Base-by-base conservation (phyloP, 2,888 invertebrate species). In the Pammene aurita region DNA sequence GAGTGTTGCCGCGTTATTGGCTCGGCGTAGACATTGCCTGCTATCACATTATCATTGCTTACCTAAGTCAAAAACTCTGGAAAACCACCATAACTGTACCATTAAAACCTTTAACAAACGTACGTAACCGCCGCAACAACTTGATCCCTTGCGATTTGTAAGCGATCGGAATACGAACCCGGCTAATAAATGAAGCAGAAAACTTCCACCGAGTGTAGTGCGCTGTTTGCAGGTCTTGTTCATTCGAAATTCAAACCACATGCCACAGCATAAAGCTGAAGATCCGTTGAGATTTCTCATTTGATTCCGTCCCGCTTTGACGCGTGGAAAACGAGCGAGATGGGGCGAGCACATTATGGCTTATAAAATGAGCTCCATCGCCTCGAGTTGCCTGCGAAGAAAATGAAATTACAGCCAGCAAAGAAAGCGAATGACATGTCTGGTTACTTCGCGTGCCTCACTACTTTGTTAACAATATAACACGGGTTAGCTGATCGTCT, bases 151-250 rank as follows among this genome's bases (percentile, higher is more conserved):
- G 48, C 13, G 18, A 11, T 26, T 13, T 54, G 54, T 34, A 54
- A 35, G 54, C 54, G 7, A 34, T 54, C n/a, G n/a, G 54, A 54
- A 54, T 13, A 54, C 34, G 13, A 34, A n/a, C 34, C n/a, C 54
- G 79, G 84, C 87, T 91, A 89, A 91, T 89, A 91, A 91, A 92
- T 90, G 91, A 90, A 92, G 87, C 89, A 88, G 91, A 90, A 89
- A 91, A 90, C 88, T 91, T 90, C 85, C 84, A 87, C 86, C 82
- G 84, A 77, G 76, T 83, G 85, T 84, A 83, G 84, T 83, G 80
- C 80, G 81, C 84, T 85, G 85, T 88, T 87, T 85, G 85, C 82
- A 78, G 82, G 81, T 81, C 85, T 86, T 83, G 86, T 82, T 79
- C 78, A 84, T 77, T 82, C 76, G 86, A 86, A 86, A 86, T 75